Base-by-base conservation (phyloP, 1,140 invertebrate species). In the Temnothorax curvispinosus region DNA sequence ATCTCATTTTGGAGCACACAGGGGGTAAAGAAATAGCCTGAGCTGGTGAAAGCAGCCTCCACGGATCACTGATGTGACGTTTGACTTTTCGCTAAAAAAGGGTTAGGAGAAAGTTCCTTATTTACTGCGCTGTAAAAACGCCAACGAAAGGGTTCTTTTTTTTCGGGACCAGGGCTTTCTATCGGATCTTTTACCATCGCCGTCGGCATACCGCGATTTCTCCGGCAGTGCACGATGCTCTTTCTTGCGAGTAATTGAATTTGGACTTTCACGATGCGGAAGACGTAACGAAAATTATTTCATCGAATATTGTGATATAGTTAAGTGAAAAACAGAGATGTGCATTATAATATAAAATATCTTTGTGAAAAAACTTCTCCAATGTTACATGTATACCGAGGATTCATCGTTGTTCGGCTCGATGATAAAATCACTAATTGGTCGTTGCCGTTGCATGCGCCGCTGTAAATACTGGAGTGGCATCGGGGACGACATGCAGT, bases 51-150 rank as follows among this genome's bases (percentile, higher is more conserved):
- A 94, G 93, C 91, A 88, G 85, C 50, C 75, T 92, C 80, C 3
- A 81, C 21, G 44, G 87, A 47, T 77, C 71, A 72, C 88, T 65
- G 82, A 89, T 87, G 87, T 85, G 89, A 85, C 89, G 89, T 86
- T 91, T 92, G 89, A 91, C 87, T 91, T 92, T 91, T 88, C 81
- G 90, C 85, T 76, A 74, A 93, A 94, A 69, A 94, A 95, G 92
- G 93, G 93, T 93, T 94, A 84, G 90, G 90, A 89, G 93, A 95
- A 95, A 94, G 93, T 94, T 89, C 58, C 88, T 90, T 92, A 92
- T 94, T 94, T 94, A 93, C 86, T 90, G 64, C 82, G 91, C 89
- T 93, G 91, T 95, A 94, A 94, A 94, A 94, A 90, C 65, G 77
- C 58, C 90, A 78, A 84, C 78, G 56, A 92, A 94, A 93, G 90